A percentile compares a stretch with the other conserved stretches of the same genome.
Evolutionary conservation across 2,888 invertebrate genomes (phyloP).

Genomic region (Germaria angustata): DNA sequence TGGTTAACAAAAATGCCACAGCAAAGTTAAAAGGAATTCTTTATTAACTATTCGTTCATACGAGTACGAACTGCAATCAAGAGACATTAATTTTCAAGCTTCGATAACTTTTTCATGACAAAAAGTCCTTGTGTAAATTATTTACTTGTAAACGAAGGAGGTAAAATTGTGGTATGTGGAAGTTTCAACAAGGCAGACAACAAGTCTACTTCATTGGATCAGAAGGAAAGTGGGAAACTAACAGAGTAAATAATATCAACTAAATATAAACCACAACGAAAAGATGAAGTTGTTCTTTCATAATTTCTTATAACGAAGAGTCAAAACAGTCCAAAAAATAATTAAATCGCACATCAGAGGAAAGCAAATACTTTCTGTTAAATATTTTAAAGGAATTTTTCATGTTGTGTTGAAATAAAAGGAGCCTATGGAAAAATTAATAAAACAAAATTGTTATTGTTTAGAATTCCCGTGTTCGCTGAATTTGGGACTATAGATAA

Average conservation of each 20-base stretch:
- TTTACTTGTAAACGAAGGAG: not conserved
- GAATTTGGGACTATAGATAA: too few relatives aligned
- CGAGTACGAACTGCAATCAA: not conserved
- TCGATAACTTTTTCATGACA: constrained; percentile 9
- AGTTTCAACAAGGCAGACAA: not conserved
- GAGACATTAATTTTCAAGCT: constrained; percentile 34
- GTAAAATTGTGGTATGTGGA: not conserved
- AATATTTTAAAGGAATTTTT: too few relatives aligned
- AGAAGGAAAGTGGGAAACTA: not conserved
- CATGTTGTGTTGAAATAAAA: too few relatives aligned
- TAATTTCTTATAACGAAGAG: too few relatives aligned
- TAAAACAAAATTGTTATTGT: too few relatives aligned
- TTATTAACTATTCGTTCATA: constrained; percentile 3
- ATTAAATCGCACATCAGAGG: not conserved
- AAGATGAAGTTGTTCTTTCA: not conserved
- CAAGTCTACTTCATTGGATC: not conserved
- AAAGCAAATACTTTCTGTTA: too few relatives aligned
- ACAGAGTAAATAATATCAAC: not conserved
- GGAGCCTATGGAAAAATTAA: too few relatives aligned
- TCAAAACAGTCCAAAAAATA: too few relatives aligned
- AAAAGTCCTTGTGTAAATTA: not conserved
- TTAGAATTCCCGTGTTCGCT: too few relatives aligned
- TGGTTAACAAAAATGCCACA: not conserved
- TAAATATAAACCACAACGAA: not conserved
- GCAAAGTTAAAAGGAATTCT: constrained; percentile 20